These are phyloP conservation scores for Phrynocephalus guinanensis DNA, from an alignment of 2,797 vertebrate genomes.

Conservation along the genomic window DNA sequence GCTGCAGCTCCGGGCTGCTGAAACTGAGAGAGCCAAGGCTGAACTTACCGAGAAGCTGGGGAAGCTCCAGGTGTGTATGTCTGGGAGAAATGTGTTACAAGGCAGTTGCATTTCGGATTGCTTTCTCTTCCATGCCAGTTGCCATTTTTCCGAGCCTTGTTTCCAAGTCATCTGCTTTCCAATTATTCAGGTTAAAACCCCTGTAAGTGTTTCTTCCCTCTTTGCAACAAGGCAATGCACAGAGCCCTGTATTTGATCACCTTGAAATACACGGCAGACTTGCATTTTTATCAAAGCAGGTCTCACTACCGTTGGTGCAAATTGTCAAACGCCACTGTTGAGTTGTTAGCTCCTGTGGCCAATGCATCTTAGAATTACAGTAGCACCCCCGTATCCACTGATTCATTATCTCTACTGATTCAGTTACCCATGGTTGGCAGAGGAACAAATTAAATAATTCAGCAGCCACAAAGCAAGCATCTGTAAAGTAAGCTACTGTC, in stretches of 20 bases:
- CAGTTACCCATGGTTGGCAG: too few relatives aligned
- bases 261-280: too few relatives aligned
- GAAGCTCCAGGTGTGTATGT: conserved; percentile 84
- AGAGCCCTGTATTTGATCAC: background rate
- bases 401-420: too few relatives aligned
- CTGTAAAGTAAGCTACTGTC: too few relatives aligned
- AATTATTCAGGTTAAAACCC: background rate
- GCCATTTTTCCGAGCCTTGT: background rate
- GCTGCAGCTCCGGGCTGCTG: conserved; percentile 79
- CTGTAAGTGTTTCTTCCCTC: background rate
- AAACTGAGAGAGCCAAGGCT: conserved; percentile 83
- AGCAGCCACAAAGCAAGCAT: too few relatives aligned
- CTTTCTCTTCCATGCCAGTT: background rate
- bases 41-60: conserved; percentile 85
- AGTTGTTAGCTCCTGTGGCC: too few relatives aligned
- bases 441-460: too few relatives aligned
- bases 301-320: too few relatives aligned
- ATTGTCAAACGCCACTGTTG: too few relatives aligned
- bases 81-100: background rate
- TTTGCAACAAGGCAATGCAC: background rate
- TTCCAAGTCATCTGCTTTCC: background rate
- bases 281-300: too few relatives aligned
- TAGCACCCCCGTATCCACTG: too few relatives aligned
- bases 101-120: background rate
- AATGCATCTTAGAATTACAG: too few relatives aligned